A percentile compares a stretch with the other conserved stretches of the same genome.
phyloP scores from a whole-genome alignment of 1,140 invertebrate species.

The Nixonia krombeini region DNA sequence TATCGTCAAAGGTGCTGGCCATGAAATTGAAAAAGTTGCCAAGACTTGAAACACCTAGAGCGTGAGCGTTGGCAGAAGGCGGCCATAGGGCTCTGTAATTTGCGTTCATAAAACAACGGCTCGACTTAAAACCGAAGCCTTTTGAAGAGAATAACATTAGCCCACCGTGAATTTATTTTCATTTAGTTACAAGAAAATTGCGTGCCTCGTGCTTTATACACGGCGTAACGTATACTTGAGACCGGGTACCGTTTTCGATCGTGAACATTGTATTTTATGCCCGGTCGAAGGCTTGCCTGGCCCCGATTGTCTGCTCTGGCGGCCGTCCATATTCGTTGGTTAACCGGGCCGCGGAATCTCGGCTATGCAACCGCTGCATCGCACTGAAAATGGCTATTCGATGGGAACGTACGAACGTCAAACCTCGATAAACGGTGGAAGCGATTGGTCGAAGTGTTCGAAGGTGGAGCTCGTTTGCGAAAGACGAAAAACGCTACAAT shows the following conservation, averaged over 20 bases:
- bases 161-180: slow-evolving; percentile 67
- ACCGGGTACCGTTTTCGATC: slow-evolving; percentile 47
- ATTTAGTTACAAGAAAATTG: slow-evolving; percentile 70
- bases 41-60: slow-evolving; percentile 61
- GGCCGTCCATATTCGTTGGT: slow-evolving; percentile 48
- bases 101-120: slow-evolving; percentile 67
- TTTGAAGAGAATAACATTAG: slow-evolving; percentile 58
- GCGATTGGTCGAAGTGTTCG: slow-evolving; percentile 31
- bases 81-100: slow-evolving; percentile 69
- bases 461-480: slow-evolving; percentile 21
- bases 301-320: slow-evolving; percentile 36
- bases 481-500: slow-evolving; percentile 19
- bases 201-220: slow-evolving; percentile 41
- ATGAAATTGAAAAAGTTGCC: slow-evolving; percentile 64
- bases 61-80: slow-evolving; percentile 62
- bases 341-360: slow-evolving; percentile 28
- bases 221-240: slow-evolving; percentile 38
- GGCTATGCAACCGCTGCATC: slow-evolving; percentile 25
- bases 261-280: slow-evolving; percentile 51
- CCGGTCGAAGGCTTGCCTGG: slow-evolving; percentile 30
- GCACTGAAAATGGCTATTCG: slow-evolving; percentile 43
- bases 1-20: slow-evolving; percentile 39
- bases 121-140: slow-evolving; percentile 42
- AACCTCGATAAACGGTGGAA: slow-evolving; percentile 18
- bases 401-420: slow-evolving; percentile 11